Evolutionary conservation across 2,888 invertebrate species (phyloP).

Genomic region (Sesamia inferens): DNA sequence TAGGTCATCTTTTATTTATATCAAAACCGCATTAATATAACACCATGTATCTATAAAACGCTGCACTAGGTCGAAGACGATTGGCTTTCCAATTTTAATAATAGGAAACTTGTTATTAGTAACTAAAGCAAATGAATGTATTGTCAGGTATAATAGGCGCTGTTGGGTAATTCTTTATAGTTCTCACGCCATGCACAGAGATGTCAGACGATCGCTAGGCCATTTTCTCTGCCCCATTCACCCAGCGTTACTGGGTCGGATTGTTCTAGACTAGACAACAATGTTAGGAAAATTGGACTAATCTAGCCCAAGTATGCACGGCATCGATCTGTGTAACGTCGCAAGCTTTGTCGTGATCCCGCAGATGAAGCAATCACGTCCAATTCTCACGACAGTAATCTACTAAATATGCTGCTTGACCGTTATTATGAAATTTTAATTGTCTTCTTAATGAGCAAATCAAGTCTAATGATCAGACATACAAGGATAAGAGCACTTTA

Average conservation of each 20-base stretch:
- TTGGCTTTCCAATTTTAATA: neutral
- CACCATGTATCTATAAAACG: neutral
- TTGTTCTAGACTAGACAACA: slow-evolving; percentile 64
- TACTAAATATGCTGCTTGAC: slow-evolving; percentile 61
- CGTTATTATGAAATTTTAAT: slow-evolving; percentile 73
- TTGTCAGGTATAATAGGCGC: slow-evolving; percentile 47
- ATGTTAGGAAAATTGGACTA: slow-evolving; percentile 71
- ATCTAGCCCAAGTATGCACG: slow-evolving; percentile 67
- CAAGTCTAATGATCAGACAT: slow-evolving; percentile 34
- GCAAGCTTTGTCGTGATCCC: slow-evolving; percentile 71
- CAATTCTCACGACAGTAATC: slow-evolving; percentile 75
- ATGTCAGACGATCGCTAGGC: slow-evolving; percentile 57
- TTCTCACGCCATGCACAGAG: slow-evolving; percentile 67
- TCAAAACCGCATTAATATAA: slow-evolving; percentile 8
- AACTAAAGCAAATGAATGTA: slow-evolving; percentile 26
- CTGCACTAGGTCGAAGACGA: neutral
- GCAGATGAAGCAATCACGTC: slow-evolving; percentile 71
- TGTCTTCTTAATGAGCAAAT: slow-evolving; percentile 64
- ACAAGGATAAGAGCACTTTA: slow-evolving; percentile 38
- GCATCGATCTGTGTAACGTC: slow-evolving; percentile 61
- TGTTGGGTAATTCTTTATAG: slow-evolving; percentile 67
- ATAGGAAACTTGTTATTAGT: neutral
- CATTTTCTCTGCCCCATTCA: slow-evolving; percentile 73
- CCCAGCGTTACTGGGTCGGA: slow-evolving; percentile 61
- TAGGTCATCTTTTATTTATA: slow-evolving; percentile 22